A percentile compares a stretch with the other conserved stretches of the same genome.
Conservation (phyloP, 2,797 vertebrate species). For the Coccyzus lansbergi region DNA sequence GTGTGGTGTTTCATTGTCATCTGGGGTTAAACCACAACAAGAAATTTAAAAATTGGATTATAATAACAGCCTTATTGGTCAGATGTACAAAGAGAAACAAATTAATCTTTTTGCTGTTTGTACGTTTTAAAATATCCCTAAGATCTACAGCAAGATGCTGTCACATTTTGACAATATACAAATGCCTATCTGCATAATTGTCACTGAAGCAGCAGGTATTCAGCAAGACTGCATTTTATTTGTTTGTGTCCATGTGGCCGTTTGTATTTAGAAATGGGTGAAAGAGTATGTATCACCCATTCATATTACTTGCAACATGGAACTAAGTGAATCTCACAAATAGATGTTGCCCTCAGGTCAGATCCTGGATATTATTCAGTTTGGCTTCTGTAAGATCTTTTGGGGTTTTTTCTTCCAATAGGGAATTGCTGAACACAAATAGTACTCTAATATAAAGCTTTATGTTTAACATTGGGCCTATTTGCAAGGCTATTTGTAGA, state of each 20-base stretch:
- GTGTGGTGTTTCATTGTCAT: no score
- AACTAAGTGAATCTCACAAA: neutral
- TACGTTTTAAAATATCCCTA: neutral
- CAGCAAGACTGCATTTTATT: neutral
- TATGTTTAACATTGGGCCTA: conserved; percentile 40
- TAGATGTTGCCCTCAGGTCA: neutral
- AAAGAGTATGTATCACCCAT: neutral
- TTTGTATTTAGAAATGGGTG: neutral
- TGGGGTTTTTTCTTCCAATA: neutral
- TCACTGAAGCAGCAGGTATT: neutral
- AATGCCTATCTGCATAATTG: neutral
- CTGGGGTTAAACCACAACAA: no score
- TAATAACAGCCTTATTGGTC: neutral
- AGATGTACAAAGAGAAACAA: neutral
- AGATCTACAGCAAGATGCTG: neutral
- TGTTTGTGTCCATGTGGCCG: neutral
- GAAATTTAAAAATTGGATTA: neutral
- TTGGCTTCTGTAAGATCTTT: neutral
- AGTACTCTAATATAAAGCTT: conserved; percentile 27
- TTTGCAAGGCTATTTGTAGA: conserved; percentile 55
- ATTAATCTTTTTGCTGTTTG: neutral
- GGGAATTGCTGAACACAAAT: neutral
- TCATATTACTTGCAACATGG: neutral
- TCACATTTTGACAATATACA: neutral
- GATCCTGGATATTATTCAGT: neutral